phyloP scores from a whole-genome alignment of 2,113 vertebrate genomes.

The Dascyllus trimaculatus region DNA sequence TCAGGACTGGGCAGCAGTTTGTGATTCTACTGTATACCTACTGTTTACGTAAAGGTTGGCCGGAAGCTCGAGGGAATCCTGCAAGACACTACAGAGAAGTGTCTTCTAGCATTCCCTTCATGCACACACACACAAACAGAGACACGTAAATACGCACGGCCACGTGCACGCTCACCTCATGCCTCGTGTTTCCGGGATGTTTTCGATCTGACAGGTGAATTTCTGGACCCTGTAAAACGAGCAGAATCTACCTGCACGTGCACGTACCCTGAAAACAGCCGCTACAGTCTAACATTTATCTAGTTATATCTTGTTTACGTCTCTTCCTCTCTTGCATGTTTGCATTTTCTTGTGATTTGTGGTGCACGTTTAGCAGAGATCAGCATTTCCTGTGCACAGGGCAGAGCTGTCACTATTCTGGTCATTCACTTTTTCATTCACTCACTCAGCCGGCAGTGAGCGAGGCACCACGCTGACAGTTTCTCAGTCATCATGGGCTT shows the following conservation, averaged over 20 bases:
- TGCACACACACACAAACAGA: background rate
- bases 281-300: background rate
- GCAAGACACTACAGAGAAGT: background rate
- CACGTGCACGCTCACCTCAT: background rate
- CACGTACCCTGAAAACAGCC: background rate
- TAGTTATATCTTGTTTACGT: background rate
- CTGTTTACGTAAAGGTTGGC: background rate
- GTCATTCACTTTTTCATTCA: background rate
- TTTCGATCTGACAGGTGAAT: background rate
- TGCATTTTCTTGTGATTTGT: no score
- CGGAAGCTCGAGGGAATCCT: slow-evolving; percentile 27
- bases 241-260: background rate
- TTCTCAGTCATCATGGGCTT: no score
- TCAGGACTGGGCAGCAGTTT: background rate
- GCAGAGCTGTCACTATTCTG: background rate
- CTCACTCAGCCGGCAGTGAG: no score
- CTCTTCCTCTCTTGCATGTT: background rate
- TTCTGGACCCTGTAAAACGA: slow-evolving; percentile 3
- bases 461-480: no score
- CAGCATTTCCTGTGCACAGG: background rate
- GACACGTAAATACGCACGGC: background rate
- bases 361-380: no score
- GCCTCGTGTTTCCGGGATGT: slow-evolving; percentile 31
- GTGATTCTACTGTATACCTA: background rate
- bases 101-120: slow-evolving; percentile 42